Percentiles rank a stretch among this genome's conserved stretches.
Evolutionary conservation across 2,797 vertebrate genomes (phyloP).

Genomic region (Ptychobarbus kaznakovi): DNA sequence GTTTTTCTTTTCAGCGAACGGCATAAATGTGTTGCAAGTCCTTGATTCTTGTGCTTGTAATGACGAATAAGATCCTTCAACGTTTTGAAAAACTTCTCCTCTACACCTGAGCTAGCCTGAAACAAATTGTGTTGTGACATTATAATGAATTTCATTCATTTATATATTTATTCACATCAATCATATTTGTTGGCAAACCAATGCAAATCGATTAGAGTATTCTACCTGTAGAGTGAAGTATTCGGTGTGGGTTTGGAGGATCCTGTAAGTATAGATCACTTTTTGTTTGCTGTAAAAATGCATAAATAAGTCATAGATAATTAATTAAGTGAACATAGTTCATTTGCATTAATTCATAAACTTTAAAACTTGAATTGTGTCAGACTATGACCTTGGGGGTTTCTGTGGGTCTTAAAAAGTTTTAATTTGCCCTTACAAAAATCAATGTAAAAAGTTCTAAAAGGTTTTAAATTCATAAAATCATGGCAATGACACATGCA

Average conservation of each 20-base stretch:
- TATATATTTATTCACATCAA: background rate
- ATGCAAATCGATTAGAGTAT: background rate
- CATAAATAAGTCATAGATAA: background rate
- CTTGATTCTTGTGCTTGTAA: slow-evolving; percentile 72
- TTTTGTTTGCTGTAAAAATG: slow-evolving; percentile 71
- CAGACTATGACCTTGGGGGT: background rate
- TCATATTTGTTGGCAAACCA: background rate
- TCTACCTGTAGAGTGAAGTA: slow-evolving; percentile 73
- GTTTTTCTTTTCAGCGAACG: slow-evolving; percentile 67
- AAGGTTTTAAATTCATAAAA: too few species aligned
- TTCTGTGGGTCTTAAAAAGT: background rate
- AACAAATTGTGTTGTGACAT: background rate
- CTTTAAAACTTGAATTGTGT: background rate
- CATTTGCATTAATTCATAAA: background rate
- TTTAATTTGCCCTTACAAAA: too few species aligned
- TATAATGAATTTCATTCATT: background rate
- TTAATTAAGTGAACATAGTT: background rate
- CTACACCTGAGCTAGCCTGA: slow-evolving; percentile 59
- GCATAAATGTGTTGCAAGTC: slow-evolving; percentile 67
- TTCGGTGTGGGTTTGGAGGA: slow-evolving; percentile 68
- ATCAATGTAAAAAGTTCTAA: too few species aligned
- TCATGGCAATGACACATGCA: too few species aligned
- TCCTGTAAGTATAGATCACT: slow-evolving; percentile 76
- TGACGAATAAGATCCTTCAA: slow-evolving; percentile 70
- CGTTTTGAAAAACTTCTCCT: slow-evolving; percentile 66